Conservation (phyloP, 2,888 invertebrate species). For the Trichopria drosophilae region DNA sequence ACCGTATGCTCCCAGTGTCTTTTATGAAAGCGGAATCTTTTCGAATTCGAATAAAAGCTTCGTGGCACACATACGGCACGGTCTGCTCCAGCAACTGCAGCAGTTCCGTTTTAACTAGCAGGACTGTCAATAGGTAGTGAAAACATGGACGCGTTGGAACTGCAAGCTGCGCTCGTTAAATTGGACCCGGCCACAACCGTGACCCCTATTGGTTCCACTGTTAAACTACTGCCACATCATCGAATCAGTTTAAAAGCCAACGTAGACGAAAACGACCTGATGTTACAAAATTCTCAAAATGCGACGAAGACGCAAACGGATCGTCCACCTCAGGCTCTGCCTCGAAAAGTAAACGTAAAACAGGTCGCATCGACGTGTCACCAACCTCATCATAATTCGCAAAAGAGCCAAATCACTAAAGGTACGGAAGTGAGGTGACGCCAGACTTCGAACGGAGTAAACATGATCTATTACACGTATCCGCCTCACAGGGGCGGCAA, state of each 20-base stretch:
- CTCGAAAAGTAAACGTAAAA: constrained; percentile 30
- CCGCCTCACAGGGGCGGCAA: constrained; percentile 55
- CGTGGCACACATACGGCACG: too few species aligned
- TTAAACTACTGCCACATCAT: constrained; percentile 43
- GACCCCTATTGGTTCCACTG: constrained; percentile 50
- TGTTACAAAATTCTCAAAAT: constrained; percentile 37
- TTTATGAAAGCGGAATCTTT: too few species aligned
- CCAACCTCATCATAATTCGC: constrained; percentile 17
- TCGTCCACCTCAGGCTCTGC: too few species aligned
- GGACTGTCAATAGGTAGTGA: too few species aligned
- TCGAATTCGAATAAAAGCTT: too few species aligned
- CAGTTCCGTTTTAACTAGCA: too few species aligned
- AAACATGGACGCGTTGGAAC: constrained; percentile 53
- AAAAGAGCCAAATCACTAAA: constrained; percentile 31
- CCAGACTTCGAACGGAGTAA: constrained; percentile 54
- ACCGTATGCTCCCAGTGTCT: too few species aligned
- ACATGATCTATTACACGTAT: constrained; percentile 56
- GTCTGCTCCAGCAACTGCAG: too few species aligned
- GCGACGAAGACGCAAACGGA: constrained; percentile 20
- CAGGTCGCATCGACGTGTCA: too few species aligned
- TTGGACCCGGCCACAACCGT: constrained; percentile 56
- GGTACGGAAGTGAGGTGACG: constrained; percentile 52
- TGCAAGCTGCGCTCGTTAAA: constrained; percentile 55
- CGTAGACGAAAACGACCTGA: constrained; percentile 45
- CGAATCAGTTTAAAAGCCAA: constrained; percentile 41